A percentile compares a stretch with the other conserved stretches of the same genome.
Conservation (phyloP, 2,888 invertebrate species). For the Alloplasta piceator region DNA sequence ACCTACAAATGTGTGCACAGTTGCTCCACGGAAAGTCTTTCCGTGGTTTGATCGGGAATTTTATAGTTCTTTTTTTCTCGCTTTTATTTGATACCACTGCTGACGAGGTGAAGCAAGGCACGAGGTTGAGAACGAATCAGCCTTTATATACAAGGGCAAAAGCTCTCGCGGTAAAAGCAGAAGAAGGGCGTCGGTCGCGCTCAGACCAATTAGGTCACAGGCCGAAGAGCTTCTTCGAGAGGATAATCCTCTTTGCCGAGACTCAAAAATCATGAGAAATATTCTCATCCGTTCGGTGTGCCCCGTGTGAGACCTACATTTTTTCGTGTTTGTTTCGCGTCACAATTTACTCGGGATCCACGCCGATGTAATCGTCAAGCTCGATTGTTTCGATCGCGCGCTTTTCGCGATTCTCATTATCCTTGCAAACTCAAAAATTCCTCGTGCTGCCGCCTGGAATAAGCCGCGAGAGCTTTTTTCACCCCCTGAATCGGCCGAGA, state of each 20-base stretch:
- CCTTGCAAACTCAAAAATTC: no score
- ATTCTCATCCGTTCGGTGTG: neutral
- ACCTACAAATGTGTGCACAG: neutral
- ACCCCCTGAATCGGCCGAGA: neutral
- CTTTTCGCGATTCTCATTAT: no score
- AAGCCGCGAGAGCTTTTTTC: neutral
- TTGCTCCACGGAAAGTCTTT: constrained; percentile 34
- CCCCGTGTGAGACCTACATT: neutral
- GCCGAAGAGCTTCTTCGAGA: constrained; percentile 33
- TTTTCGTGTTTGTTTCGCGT: no score
- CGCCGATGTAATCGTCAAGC: neutral
- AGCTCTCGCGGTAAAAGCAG: constrained; percentile 28
- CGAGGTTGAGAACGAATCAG: neutral
- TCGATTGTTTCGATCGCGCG: neutral
- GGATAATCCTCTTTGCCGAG: constrained; percentile 55
- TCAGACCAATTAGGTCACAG: constrained; percentile 54
- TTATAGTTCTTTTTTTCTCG: constrained; percentile 49
- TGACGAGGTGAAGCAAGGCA: constrained; percentile 28
- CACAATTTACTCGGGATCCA: no score
- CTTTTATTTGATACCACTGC: constrained; percentile 39
- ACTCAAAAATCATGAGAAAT: constrained; percentile 6
- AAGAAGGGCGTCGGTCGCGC: constrained; percentile 40
- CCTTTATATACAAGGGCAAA: constrained; percentile 9
- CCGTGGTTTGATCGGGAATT: constrained; percentile 39
- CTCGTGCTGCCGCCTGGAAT: no score